phyloP scores from a whole-genome alignment of 2,797 vertebrate species.

The Lithobates pipiens region DNA sequence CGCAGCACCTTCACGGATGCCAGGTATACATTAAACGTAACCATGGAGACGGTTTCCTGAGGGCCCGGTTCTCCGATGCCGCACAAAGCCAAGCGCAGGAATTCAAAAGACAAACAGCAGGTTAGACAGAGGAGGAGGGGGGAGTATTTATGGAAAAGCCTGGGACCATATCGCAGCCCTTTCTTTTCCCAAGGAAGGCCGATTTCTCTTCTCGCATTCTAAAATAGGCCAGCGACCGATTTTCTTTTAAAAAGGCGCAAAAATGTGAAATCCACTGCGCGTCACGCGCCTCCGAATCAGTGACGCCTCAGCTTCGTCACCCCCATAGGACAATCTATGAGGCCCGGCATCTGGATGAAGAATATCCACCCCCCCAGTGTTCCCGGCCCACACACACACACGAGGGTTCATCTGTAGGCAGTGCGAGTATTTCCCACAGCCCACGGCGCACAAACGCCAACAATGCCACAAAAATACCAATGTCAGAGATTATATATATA shows the following conservation, averaged over 20 bases:
- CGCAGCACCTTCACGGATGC: background rate
- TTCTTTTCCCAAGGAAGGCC: background rate
- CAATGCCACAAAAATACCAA: background rate
- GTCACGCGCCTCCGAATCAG: background rate
- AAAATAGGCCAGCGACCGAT: background rate
- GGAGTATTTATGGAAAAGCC: background rate
- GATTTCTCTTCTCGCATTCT: background rate
- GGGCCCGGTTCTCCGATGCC: constrained; percentile 17
- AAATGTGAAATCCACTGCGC: background rate
- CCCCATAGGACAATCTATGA: background rate
- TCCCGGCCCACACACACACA: constrained; percentile 4
- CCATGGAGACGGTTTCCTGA: constrained; percentile 29
- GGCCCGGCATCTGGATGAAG: constrained; percentile 10
- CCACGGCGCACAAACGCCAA: background rate
- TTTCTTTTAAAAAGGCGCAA: background rate
- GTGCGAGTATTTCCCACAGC: constrained; percentile 21
- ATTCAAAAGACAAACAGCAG: background rate
- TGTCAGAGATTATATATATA: no score
- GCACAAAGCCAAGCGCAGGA: constrained; percentile 26
- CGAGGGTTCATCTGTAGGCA: background rate
- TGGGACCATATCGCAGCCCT: background rate
- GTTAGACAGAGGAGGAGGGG: background rate
- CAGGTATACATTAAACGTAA: constrained; percentile 39
- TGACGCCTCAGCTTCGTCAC: background rate
- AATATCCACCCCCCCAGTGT: background rate